phyloP scores from a whole-genome alignment of 2,888 invertebrate species.

The Tenthredo notha region DNA sequence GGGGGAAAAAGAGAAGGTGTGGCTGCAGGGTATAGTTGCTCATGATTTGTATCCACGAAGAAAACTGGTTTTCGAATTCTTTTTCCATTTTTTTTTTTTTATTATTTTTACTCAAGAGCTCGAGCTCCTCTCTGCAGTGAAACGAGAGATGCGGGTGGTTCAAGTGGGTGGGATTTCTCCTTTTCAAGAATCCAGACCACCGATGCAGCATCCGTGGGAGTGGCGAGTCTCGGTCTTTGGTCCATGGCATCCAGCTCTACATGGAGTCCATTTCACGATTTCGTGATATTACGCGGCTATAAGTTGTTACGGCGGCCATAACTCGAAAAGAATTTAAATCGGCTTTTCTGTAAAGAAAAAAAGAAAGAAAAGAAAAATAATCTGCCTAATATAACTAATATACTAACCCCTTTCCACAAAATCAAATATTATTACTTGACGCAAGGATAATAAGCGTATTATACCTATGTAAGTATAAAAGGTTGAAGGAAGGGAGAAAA shows the following conservation, averaged over 20 bases:
- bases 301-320: constrained; percentile 6
- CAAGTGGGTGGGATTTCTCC: constrained; percentile 68
- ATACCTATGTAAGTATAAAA: neutral
- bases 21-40: constrained; percentile 41
- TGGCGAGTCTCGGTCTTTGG: constrained; percentile 57
- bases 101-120: neutral
- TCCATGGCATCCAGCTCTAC: constrained; percentile 19
- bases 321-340: constrained; percentile 19
- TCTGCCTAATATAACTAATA: neutral
- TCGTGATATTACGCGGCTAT: neutral
- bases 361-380: neutral
- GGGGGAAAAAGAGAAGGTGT: constrained; percentile 29
- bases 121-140: constrained; percentile 3
- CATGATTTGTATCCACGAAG: constrained; percentile 71
- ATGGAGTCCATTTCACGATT: constrained; percentile 44
- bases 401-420: neutral
- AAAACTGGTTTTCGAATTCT: constrained; percentile 65
- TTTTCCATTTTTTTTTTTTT: constrained; percentile 57
- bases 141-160: constrained; percentile 55
- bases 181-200: constrained; percentile 59
- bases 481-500: no score
- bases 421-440: neutral
- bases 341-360: neutral
- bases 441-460: neutral
- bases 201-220: constrained; percentile 61